phyloP scores from a whole-genome alignment of 2,888 invertebrate species.

The Torymus auratus region DNA sequence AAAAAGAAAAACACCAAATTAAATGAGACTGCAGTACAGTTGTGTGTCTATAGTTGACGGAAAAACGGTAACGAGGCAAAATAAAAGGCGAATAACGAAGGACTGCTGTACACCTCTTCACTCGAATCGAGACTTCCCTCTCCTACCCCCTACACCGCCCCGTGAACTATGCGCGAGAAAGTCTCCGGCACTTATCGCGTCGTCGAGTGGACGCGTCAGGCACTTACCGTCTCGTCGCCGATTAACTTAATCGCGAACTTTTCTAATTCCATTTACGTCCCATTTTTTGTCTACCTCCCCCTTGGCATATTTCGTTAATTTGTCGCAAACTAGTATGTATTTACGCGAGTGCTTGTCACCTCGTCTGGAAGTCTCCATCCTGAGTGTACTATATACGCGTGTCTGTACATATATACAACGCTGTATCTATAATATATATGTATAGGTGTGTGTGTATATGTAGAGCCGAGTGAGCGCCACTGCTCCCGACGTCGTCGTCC shows the following conservation, averaged over 20 bases:
- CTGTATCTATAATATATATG: too few relatives aligned
- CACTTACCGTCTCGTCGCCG: background rate
- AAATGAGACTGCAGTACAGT: too few relatives aligned
- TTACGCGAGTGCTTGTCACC: too few relatives aligned
- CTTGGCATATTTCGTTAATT: background rate
- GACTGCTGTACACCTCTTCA: background rate
- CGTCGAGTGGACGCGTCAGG: background rate
- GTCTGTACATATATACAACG: too few relatives aligned
- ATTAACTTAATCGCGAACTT: conserved; percentile 43
- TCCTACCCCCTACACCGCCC: background rate
- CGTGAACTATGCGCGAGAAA: too few relatives aligned
- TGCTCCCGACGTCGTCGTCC: background rate
- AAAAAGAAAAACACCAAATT: too few relatives aligned
- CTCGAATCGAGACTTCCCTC: conserved; percentile 42
- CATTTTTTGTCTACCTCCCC: background rate
- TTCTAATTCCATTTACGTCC: conserved; percentile 36
- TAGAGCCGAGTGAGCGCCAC: too few relatives aligned
- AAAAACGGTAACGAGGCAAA: background rate
- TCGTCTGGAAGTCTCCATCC: too few relatives aligned
- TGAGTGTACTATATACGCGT: too few relatives aligned
- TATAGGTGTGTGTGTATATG: too few relatives aligned
- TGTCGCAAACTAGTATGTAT: too few relatives aligned
- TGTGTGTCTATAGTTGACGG: too few relatives aligned
- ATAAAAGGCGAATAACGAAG: background rate
- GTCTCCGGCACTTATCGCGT: conserved; percentile 1